phyloP scores from a whole-genome alignment of 2,797 vertebrate genomes.

The Ctenochaetus hawaiiensis region DNA sequence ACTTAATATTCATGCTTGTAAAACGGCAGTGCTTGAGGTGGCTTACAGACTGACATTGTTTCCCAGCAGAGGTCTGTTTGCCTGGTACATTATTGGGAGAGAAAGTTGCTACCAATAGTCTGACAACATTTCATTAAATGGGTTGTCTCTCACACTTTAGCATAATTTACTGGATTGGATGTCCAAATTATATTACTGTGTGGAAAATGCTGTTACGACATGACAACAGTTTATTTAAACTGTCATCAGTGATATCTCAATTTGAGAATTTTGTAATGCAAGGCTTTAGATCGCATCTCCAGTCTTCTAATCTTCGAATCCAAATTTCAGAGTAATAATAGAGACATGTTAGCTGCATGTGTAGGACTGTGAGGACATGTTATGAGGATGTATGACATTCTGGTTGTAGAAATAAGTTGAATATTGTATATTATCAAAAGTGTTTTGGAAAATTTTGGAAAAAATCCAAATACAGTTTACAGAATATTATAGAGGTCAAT shows the following conservation, averaged over 20 bases:
- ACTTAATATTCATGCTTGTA: not conserved
- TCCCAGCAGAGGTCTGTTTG: not conserved
- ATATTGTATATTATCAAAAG: not conserved
- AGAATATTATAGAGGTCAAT: not conserved
- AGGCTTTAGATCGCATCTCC: conserved; percentile 9
- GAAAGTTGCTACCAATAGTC: not conserved
- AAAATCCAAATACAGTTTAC: not conserved
- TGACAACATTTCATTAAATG: not conserved
- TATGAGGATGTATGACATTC: not conserved
- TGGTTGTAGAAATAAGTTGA: not conserved
- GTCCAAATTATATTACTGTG: not conserved
- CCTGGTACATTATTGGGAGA: not conserved
- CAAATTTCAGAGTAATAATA: conserved; percentile 2
- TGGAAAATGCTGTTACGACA: not conserved
- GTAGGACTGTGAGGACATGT: not conserved
- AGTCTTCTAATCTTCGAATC: not conserved
- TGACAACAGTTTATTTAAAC: not conserved
- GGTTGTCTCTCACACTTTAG: not conserved
- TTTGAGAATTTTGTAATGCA: not conserved
- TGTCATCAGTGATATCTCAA: not conserved
- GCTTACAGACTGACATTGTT: not conserved
- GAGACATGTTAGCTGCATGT: not conserved
- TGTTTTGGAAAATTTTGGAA: not conserved
- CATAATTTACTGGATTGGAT: not conserved
- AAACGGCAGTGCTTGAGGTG: not conserved